Evolutionary conservation across 2,113 vertebrate species (phyloP), one percentile per base, ranked within the genome.

Genomic region (Heterochromis multidens): DNA sequence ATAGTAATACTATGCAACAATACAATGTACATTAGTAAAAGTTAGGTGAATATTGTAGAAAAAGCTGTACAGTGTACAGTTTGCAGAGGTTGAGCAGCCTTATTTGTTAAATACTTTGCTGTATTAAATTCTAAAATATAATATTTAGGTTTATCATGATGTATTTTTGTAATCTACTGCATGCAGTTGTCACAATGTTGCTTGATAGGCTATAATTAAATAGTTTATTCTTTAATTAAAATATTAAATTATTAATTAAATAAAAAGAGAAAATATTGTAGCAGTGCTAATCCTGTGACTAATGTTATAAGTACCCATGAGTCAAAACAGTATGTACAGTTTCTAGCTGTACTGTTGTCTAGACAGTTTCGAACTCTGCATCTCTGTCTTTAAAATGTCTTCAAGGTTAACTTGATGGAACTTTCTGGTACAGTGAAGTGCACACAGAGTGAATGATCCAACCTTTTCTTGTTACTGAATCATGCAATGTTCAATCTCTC

Each of bases 301-400:
- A 52, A n/a, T 74, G 25, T 52, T 52, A 27, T 31, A 4, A 67
- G 37, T 1, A 35, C 57, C 63, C 81, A 58, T 81, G n/a, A n/a
- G n/a, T n/a, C n/a, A n/a, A n/a, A n/a, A n/a, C n/a, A n/a, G 80
- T 35, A 76, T 52, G 37, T 60, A 79, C 61, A 29, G 63, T 77
- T 58, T 78, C 62, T 67, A 58, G 17, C 56, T 83, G 79, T 70
- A 79, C 6, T 54, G 65, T 23, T 82, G 88, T 84, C 91, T 85
- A 46, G 63, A 46, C 63, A 46, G 23, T 80, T 61, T 61, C 86
- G 88, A 94, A 92, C 91, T 88, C 86, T 63, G 90, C 57, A 6
- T 80, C 93, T 92, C 88, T 91, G 85, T 90, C 93, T 95, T 91
- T 95, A 94, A 93, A 92, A 91, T 60, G 85, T 93, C 89, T 88